Conservation (phyloP, 2,797 vertebrate species). For the Cossypha dichroa region DNA sequence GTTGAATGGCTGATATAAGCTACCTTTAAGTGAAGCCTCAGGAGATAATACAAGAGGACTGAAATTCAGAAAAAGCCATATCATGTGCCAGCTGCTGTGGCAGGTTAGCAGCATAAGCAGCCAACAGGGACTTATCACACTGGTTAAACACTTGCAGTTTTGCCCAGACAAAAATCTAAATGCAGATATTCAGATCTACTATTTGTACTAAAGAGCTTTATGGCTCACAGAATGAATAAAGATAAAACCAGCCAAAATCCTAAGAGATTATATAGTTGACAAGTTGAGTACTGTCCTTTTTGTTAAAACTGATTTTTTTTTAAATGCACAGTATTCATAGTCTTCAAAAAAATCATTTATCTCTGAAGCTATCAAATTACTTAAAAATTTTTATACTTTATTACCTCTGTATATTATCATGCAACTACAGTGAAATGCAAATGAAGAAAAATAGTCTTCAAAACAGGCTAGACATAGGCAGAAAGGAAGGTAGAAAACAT, state of each 20-base stretch:
- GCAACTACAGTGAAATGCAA: not conserved
- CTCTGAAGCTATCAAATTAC: not conserved
- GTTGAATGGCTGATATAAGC: not conserved
- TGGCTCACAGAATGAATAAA: not conserved
- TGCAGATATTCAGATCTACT: not conserved
- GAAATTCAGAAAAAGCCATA: not conserved
- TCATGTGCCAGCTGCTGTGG: not conserved
- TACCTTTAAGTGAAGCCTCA: not conserved
- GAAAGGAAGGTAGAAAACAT: not conserved
- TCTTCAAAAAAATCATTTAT: not conserved
- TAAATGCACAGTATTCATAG: not conserved
- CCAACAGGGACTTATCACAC: not conserved
- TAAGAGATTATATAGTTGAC: not conserved
- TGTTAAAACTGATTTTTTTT: not conserved
- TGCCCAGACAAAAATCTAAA: not conserved
- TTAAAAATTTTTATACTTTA: not conserved
- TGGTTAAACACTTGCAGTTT: not conserved
- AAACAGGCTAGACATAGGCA: not conserved
- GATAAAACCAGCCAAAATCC: not conserved
- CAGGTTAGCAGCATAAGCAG: not conserved
- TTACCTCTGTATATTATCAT: not conserved
- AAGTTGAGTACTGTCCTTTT: not conserved
- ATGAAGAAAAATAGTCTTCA: not conserved
- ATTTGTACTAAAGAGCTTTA: not conserved
- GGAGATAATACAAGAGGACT: not conserved